These are phyloP conservation scores for Acrobasis suavella DNA, from an alignment of 2,888 invertebrate genomes.

Conservation along the genomic window DNA sequence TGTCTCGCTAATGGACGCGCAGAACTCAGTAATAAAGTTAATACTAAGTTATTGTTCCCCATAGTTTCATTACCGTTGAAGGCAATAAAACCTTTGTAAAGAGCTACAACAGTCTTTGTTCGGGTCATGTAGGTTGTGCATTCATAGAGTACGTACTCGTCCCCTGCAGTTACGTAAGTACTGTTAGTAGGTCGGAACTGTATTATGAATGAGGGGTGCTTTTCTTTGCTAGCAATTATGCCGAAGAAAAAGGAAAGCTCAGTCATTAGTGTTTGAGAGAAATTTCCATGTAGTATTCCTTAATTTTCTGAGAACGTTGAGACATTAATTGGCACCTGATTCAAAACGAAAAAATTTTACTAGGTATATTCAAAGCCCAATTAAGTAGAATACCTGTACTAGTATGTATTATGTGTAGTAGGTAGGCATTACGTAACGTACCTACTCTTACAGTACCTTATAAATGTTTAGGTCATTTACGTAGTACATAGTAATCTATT, in stretches of 20 bases:
- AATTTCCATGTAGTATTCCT: neutral
- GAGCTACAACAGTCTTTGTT: slow-evolving; percentile 57
- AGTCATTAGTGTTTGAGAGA: neutral
- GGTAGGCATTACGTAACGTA: too few relatives aligned
- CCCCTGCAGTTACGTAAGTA: slow-evolving; percentile 57
- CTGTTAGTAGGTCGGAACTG: slow-evolving; percentile 41
- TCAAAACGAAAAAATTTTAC: too few relatives aligned
- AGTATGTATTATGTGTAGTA: too few relatives aligned
- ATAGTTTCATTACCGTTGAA: slow-evolving; percentile 42
- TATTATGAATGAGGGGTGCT: slow-evolving; percentile 13
- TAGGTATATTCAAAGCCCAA: too few relatives aligned
- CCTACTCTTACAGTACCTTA: too few relatives aligned
- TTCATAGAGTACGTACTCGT: slow-evolving; percentile 44
- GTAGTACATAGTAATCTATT: too few relatives aligned
- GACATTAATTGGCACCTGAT: too few relatives aligned
- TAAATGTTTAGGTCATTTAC: too few relatives aligned
- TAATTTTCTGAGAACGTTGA: too few relatives aligned
- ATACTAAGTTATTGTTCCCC: slow-evolving; percentile 24
- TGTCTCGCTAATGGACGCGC: slow-evolving; percentile 13
- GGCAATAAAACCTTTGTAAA: slow-evolving; percentile 43
- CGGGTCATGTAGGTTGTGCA: slow-evolving; percentile 51
- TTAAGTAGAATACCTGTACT: too few relatives aligned
- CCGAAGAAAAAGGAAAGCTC: neutral
- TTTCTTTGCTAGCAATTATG: slow-evolving; percentile 10
- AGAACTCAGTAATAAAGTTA: slow-evolving; percentile 22